Conservation (phyloP, 2,888 invertebrate species). For the Zygothrica quintamaculata region DNA sequence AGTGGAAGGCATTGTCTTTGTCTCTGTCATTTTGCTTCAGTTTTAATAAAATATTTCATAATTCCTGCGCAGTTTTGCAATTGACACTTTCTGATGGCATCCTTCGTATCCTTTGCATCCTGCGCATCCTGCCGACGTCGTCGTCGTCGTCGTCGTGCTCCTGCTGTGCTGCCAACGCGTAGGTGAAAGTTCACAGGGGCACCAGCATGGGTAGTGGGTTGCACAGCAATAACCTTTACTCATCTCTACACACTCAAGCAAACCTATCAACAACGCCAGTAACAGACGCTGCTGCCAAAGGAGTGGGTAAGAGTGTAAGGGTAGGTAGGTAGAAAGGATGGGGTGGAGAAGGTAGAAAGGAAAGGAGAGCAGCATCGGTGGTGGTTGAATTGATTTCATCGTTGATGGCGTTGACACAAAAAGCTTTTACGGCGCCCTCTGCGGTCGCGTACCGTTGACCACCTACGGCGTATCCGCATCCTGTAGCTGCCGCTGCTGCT, state of each 20-base stretch:
- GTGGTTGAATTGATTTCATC: slow-evolving; percentile 77
- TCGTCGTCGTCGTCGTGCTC: slow-evolving; percentile 43
- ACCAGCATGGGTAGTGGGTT: slow-evolving; percentile 5
- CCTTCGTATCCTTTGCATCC: slow-evolving; percentile 25
- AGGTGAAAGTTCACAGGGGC: slow-evolving; percentile 64
- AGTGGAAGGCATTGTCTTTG: slow-evolving; percentile 15
- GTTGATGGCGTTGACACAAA: slow-evolving; percentile 83
- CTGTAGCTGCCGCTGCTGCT: slow-evolving; percentile 55
- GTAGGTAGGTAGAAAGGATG: slow-evolving; percentile 1
- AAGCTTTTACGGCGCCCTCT: slow-evolving; percentile 81
- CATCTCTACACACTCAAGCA: slow-evolving; percentile 41
- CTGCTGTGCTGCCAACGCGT: slow-evolving; percentile 73
- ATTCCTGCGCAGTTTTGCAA: slow-evolving; percentile 74
- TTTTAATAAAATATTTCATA: slow-evolving; percentile 80
- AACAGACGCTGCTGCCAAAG: slow-evolving; percentile 47
- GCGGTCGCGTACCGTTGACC: slow-evolving; percentile 77
- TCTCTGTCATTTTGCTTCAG: slow-evolving; percentile 56
- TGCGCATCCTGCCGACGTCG: slow-evolving; percentile 1
- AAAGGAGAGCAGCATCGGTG: slow-evolving; percentile 50
- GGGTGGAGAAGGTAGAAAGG: slow-evolving; percentile 1
- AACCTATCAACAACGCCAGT: slow-evolving; percentile 64
- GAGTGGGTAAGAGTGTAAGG: slow-evolving; percentile 19
- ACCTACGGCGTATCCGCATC: slow-evolving; percentile 73
- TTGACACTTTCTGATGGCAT: slow-evolving; percentile 76
- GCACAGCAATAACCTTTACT: slow-evolving; percentile 16